phyloP scores from a whole-genome alignment of 2,888 invertebrate genomes.

The Tillus elongatus region DNA sequence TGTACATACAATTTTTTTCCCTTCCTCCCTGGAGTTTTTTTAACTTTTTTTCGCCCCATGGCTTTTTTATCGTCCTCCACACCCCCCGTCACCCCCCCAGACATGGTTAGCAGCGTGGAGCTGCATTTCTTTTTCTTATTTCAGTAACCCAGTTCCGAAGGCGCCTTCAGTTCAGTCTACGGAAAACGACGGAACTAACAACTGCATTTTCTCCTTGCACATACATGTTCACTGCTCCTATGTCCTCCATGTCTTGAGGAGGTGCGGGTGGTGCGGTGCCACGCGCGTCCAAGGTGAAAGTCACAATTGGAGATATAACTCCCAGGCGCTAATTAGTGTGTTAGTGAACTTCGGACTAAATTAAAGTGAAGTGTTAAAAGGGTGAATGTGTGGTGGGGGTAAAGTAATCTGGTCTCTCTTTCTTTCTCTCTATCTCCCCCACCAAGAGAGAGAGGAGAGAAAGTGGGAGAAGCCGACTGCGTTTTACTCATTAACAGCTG shows the following conservation, averaged over 20 bases:
- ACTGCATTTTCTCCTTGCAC: too few species aligned
- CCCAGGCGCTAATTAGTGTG: too few species aligned
- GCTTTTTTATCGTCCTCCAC: too few species aligned
- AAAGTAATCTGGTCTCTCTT: too few species aligned
- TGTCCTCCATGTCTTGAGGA: conserved; percentile 3
- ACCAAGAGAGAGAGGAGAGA: too few species aligned
- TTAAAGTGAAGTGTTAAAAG: conserved; percentile 5
- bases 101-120: too few species aligned
- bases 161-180: conserved; percentile 37
- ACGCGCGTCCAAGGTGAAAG: too few species aligned
- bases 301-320: conserved; percentile 4
- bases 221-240: conserved; percentile 8
- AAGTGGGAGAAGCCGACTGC: too few species aligned
- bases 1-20: conserved; percentile 43
- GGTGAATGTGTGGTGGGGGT: too few species aligned
- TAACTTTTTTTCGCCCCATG: conserved; percentile 17
- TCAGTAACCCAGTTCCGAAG: conserved; percentile 42
- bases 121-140: conserved; percentile 38
- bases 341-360: too few species aligned
- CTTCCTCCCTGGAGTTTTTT: conserved; percentile 35
- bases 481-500: conserved; percentile 22
- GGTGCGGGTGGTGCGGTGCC: conserved; percentile 2
- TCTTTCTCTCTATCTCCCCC: too few species aligned
- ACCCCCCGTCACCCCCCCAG: too few species aligned
- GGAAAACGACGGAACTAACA: conserved; percentile 29